A percentile compares a stretch with the other conserved stretches of the same genome.
Conservation (phyloP, 2,113 vertebrate species). For the Campylomormyrus numenius region DNA sequence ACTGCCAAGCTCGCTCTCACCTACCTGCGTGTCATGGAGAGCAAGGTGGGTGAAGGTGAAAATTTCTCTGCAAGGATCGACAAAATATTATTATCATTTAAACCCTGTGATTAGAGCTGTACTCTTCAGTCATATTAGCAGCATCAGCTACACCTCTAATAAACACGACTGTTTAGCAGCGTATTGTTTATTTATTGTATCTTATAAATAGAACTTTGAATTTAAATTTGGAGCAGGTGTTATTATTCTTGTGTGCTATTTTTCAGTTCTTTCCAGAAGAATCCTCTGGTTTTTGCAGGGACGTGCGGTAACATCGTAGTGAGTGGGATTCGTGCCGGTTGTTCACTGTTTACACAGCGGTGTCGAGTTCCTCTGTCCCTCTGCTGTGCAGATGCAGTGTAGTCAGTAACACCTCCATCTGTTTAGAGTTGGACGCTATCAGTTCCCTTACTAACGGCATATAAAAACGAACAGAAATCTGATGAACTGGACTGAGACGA, state of each 20-base stretch:
- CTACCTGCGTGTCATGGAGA: not conserved
- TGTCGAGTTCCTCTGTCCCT: not conserved
- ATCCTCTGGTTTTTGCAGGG: not conserved
- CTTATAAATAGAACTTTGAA: not conserved
- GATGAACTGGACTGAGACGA: not conserved
- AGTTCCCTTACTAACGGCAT: not conserved
- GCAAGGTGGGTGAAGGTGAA: not conserved
- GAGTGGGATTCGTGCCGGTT: not conserved
- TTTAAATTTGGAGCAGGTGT: not conserved
- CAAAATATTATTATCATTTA: not conserved
- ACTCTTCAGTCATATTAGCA: not conserved
- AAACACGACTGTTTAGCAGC: not conserved
- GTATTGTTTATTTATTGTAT: not conserved
- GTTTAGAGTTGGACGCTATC: not conserved
- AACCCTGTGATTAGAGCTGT: not conserved
- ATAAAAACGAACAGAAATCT: not conserved
- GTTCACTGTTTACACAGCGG: not conserved
- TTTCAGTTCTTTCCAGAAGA: not conserved
- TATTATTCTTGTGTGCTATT: not conserved
- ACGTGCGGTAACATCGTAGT: not conserved
- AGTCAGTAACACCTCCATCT: not conserved
- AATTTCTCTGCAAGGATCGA: not conserved
- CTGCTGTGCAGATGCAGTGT: not conserved
- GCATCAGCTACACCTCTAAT: not conserved
- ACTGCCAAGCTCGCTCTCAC: not conserved